A percentile compares a stretch with the other conserved stretches of the same genome.
Conservation (phyloP, 2,888 invertebrate species). For the Callyntrura sp. region DNA sequence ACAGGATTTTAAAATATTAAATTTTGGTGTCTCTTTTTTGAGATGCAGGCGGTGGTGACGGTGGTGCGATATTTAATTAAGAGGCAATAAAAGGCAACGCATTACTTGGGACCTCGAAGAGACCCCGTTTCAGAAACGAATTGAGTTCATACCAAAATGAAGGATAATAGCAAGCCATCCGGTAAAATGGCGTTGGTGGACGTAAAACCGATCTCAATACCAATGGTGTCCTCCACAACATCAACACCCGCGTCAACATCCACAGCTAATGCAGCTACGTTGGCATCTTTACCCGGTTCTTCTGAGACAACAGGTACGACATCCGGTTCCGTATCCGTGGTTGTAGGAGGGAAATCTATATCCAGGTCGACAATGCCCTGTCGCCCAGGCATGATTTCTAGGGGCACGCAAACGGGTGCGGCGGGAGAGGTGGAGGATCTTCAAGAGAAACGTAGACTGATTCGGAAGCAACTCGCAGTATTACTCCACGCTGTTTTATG, state of each 20-base stretch:
- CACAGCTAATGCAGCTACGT: neutral
- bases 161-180: conserved; percentile 71
- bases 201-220: conserved; percentile 71
- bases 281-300: too few relatives aligned
- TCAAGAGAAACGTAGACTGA: conserved; percentile 75
- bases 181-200: conserved; percentile 63
- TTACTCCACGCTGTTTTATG: conserved; percentile 77
- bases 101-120: too few relatives aligned
- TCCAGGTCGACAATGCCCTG: conserved; percentile 35
- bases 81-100: neutral
- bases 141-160: too few relatives aligned
- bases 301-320: too few relatives aligned
- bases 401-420: conserved; percentile 71
- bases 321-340: neutral
- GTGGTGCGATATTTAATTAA: conserved; percentile 17
- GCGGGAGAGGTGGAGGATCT: conserved; percentile 55
- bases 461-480: conserved; percentile 76
- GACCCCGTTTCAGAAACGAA: too few relatives aligned
- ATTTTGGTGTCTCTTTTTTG: conserved; percentile 13
- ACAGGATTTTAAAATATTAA: conserved; percentile 41
- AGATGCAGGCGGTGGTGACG: too few relatives aligned
- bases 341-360: conserved; percentile 53
- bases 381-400: conserved; percentile 43
- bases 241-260: neutral
- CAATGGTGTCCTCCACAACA: conserved; percentile 63